phyloP scores from a whole-genome alignment of 2,113 vertebrate species.

The Pseudorectes ferrugineus region DNA sequence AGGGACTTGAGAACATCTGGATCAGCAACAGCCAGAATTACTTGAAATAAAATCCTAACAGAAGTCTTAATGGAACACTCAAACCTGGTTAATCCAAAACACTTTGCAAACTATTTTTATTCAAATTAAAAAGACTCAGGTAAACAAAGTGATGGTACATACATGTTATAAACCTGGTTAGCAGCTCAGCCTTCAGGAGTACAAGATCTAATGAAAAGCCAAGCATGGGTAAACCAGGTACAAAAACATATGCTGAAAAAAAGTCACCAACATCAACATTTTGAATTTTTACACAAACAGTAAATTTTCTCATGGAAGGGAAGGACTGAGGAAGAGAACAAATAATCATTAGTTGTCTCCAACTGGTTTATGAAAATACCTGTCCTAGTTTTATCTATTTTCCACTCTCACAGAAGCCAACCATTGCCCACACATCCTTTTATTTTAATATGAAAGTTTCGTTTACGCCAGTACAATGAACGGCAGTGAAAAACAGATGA shows the following conservation, averaged over 20 bases:
- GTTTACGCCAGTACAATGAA: slow-evolving; percentile 58
- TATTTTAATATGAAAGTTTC: slow-evolving; percentile 52
- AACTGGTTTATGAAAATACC: slow-evolving; percentile 63
- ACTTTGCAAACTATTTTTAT: slow-evolving; percentile 83
- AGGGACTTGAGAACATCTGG: not conserved
- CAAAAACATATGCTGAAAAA: slow-evolving; percentile 62
- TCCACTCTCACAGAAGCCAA: slow-evolving; percentile 57
- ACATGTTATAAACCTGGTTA: slow-evolving; percentile 72
- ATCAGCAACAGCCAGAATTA: not conserved
- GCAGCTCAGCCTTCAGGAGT: slow-evolving; percentile 66
- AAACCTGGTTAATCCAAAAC: slow-evolving; percentile 77
- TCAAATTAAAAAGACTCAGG: slow-evolving; percentile 79
- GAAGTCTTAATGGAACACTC: slow-evolving; percentile 61
- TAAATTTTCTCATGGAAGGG: slow-evolving; percentile 57
- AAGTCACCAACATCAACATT: slow-evolving; percentile 51
- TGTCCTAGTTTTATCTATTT: slow-evolving; percentile 55
- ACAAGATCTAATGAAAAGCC: slow-evolving; percentile 73
- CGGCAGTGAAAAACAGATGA: slow-evolving; percentile 47
- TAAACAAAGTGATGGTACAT: slow-evolving; percentile 80
- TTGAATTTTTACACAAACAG: slow-evolving; percentile 62
- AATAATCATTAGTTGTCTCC: slow-evolving; percentile 46
- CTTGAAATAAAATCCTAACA: slow-evolving; percentile 34
- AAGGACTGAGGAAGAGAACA: slow-evolving; percentile 59
- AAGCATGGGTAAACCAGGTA: slow-evolving; percentile 73
- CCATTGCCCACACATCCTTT: slow-evolving; percentile 64